Percentiles rank a stretch among this genome's conserved stretches.
phyloP scores from a whole-genome alignment of 2,797 vertebrate species.

The Sebastolobus altivelis region DNA sequence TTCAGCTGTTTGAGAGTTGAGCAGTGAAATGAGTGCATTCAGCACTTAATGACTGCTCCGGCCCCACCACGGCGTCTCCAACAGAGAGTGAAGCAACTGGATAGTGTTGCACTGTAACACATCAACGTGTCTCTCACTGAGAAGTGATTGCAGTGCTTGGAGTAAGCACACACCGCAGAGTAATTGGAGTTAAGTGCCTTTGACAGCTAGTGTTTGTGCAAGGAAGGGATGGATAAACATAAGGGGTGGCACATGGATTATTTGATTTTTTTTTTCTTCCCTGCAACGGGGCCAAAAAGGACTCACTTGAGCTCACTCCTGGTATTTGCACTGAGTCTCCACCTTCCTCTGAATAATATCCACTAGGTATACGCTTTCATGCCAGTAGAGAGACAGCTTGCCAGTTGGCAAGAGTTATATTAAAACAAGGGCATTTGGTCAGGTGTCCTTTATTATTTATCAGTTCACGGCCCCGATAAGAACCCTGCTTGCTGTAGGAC shows the following conservation, averaged over 20 bases:
- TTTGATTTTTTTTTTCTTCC: slow-evolving; percentile 29
- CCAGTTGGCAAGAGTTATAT: slow-evolving; percentile 22
- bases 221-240: slow-evolving; percentile 62
- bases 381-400: background rate
- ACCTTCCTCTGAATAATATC: slow-evolving; percentile 13
- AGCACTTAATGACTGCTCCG: slow-evolving; percentile 19
- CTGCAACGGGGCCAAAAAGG: slow-evolving; percentile 18
- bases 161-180: slow-evolving; percentile 32
- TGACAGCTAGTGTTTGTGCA: slow-evolving; percentile 64
- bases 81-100: slow-evolving; percentile 33
- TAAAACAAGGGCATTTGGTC: slow-evolving; percentile 27
- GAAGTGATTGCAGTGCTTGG: slow-evolving; percentile 37
- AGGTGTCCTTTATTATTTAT: slow-evolving; percentile 38
- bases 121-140: slow-evolving; percentile 26
- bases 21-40: background rate
- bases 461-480: slow-evolving; percentile 24
- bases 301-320: slow-evolving; percentile 16
- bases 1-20: background rate
- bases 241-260: slow-evolving; percentile 43
- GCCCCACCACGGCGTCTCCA: slow-evolving; percentile 23
- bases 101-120: slow-evolving; percentile 42
- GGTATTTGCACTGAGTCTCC: slow-evolving; percentile 31
- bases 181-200: slow-evolving; percentile 49
- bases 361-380: background rate
- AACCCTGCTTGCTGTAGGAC: background rate